Percentiles rank a stretch among this genome's conserved stretches.
These are phyloP conservation scores for Mormyrus lacerda DNA, from an alignment of 2,113 vertebrate species.

Conservation along the genomic window DNA sequence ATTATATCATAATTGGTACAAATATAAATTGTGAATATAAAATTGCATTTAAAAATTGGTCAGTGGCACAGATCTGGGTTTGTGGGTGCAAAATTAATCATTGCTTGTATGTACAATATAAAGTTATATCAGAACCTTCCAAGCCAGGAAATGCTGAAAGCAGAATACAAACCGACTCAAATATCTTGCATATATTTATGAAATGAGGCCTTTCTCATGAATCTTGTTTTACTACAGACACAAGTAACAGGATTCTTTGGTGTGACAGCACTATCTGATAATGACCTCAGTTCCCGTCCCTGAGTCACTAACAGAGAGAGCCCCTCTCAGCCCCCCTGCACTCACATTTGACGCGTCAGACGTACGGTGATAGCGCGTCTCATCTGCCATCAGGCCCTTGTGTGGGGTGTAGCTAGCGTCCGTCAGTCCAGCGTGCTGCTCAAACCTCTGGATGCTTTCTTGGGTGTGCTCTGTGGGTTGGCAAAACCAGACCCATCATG, in stretches of 20 bases:
- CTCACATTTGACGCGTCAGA: constrained; percentile 81
- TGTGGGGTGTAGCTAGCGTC: constrained; percentile 82
- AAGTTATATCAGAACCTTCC: neutral
- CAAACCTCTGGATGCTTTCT: constrained; percentile 86
- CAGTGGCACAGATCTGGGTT: neutral
- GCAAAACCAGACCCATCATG: neutral
- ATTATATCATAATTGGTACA: neutral
- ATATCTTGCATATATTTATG: neutral
- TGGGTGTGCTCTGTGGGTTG: constrained; percentile 75
- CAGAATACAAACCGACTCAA: neutral
- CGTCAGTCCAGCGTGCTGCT: constrained; percentile 84
- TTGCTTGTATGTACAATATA: neutral
- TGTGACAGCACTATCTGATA: neutral
- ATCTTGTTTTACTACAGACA: neutral
- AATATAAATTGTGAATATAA: neutral
- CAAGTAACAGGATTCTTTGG: neutral
- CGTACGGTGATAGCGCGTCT: constrained; percentile 76
- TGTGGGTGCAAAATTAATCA: neutral
- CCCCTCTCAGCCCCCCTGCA: constrained; percentile 15
- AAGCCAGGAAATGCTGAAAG: neutral
- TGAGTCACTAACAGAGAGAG: neutral
- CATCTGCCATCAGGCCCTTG: constrained; percentile 86
- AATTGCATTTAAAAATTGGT: neutral
- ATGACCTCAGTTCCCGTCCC: neutral
- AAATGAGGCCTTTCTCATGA: neutral